phyloP scores from a whole-genome alignment of 2,888 invertebrate species.

The Cistogaster globosa region DNA sequence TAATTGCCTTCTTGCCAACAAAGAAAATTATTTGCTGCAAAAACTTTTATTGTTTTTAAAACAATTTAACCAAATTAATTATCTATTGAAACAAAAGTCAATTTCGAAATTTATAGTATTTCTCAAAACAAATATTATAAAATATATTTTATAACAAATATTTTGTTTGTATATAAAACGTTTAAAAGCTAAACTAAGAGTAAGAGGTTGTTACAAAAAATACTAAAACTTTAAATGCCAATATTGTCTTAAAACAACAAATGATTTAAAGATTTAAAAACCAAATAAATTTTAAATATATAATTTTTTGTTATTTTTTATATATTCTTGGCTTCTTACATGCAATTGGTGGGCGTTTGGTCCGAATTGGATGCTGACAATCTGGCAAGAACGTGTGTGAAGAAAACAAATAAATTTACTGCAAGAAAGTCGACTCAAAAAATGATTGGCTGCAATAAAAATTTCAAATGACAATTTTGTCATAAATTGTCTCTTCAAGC shows the following conservation, averaged over 20 bases:
- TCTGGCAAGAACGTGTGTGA: conserved; percentile 38
- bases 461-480: conserved; percentile 63
- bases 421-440: neutral
- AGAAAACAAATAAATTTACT: conserved; percentile 59
- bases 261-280: neutral
- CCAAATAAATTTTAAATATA: neutral
- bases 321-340: neutral
- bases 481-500: conserved; percentile 53
- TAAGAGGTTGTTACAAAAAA: neutral
- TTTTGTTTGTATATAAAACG: too few relatives aligned
- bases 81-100: too few relatives aligned
- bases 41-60: too few relatives aligned
- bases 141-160: too few relatives aligned
- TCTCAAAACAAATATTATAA: too few relatives aligned
- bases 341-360: conserved; percentile 38
- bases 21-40: too few relatives aligned
- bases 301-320: neutral
- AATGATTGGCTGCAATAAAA: conserved; percentile 55
- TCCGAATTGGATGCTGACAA: neutral
- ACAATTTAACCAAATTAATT: too few relatives aligned
- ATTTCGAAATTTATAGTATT: too few relatives aligned
- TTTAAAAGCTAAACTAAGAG: neutral
- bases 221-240: neutral
- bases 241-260: neutral
- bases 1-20: too few relatives aligned